A percentile compares a stretch with the other conserved stretches of the same genome.
phyloP scores from a whole-genome alignment of 2,888 invertebrate species.

The Aphidius colemani region DNA sequence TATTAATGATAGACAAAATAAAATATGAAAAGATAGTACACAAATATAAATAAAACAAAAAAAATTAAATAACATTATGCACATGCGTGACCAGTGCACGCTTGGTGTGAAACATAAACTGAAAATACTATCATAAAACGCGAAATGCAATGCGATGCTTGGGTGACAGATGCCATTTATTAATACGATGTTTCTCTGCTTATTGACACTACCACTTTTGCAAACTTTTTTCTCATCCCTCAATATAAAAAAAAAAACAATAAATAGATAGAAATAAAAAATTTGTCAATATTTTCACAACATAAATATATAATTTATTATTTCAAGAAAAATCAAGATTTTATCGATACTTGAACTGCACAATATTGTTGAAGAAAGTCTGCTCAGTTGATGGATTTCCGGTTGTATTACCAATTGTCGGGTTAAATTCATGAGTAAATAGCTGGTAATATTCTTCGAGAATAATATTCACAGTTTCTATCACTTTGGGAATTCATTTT shows the following conservation, averaged over 20 bases:
- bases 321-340: neutral
- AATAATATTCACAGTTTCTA: no score
- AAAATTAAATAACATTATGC: slow-evolving; percentile 41
- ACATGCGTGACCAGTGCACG: slow-evolving; percentile 45
- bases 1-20: neutral
- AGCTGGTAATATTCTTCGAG: neutral
- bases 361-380: slow-evolving; percentile 29
- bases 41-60: slow-evolving; percentile 38
- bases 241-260: neutral
- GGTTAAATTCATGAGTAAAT: slow-evolving; percentile 36
- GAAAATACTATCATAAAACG: slow-evolving; percentile 47
- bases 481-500: no score
- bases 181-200: slow-evolving; percentile 40
- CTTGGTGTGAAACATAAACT: slow-evolving; percentile 59
- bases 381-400: slow-evolving; percentile 36
- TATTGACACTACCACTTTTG: slow-evolving; percentile 19
- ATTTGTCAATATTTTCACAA: no score
- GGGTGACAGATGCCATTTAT: slow-evolving; percentile 59
- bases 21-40: slow-evolving; percentile 12
- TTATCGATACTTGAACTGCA: neutral
- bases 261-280: neutral
- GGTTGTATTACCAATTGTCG: slow-evolving; percentile 37
- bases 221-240: slow-evolving; percentile 11
- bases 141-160: slow-evolving; percentile 52
- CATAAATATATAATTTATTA: no score